phyloP scores from a whole-genome alignment of 2,888 invertebrate species.

The Baccha elongata region DNA sequence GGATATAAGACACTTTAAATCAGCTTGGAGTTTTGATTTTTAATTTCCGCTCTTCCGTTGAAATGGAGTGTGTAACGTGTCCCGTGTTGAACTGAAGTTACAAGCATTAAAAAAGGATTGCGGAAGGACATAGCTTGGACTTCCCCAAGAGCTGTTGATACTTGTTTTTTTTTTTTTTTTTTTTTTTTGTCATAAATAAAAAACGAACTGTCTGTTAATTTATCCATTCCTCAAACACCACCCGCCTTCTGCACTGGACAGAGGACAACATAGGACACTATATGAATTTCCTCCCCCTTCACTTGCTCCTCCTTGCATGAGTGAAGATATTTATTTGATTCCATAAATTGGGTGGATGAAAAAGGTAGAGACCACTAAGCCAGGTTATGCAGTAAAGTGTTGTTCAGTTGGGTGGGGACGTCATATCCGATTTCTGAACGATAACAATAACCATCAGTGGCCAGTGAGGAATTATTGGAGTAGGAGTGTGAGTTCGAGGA shows the following conservation, averaged over 20 bases:
- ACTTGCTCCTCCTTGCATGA: slow-evolving; percentile 22
- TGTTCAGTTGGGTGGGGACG: slow-evolving; percentile 37
- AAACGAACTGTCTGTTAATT: slow-evolving; percentile 63
- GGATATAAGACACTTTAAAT: slow-evolving; percentile 50
- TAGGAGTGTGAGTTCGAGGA: background rate
- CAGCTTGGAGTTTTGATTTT: slow-evolving; percentile 64
- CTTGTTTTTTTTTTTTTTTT: background rate
- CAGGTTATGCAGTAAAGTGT: slow-evolving; percentile 25
- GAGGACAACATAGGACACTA: too few species aligned
- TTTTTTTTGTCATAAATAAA: slow-evolving; percentile 54
- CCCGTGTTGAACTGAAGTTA: slow-evolving; percentile 51
- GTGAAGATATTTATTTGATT: slow-evolving; percentile 59
- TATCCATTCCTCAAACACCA: slow-evolving; percentile 20
- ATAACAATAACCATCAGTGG: slow-evolving; percentile 14
- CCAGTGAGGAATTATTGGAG: background rate
- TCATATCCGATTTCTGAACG: slow-evolving; percentile 42
- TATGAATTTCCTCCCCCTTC: slow-evolving; percentile 1
- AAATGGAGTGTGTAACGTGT: slow-evolving; percentile 44
- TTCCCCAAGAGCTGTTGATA: background rate
- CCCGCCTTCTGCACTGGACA: slow-evolving; percentile 22
- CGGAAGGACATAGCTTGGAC: slow-evolving; percentile 34
- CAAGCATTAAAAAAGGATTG: slow-evolving; percentile 31
- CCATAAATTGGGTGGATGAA: slow-evolving; percentile 57
- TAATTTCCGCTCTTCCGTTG: slow-evolving; percentile 64
- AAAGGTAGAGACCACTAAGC: slow-evolving; percentile 48